Evolutionary conservation across 2,888 invertebrate genomes (phyloP).

Genomic region (Drosophila nr. medialis): DNA sequence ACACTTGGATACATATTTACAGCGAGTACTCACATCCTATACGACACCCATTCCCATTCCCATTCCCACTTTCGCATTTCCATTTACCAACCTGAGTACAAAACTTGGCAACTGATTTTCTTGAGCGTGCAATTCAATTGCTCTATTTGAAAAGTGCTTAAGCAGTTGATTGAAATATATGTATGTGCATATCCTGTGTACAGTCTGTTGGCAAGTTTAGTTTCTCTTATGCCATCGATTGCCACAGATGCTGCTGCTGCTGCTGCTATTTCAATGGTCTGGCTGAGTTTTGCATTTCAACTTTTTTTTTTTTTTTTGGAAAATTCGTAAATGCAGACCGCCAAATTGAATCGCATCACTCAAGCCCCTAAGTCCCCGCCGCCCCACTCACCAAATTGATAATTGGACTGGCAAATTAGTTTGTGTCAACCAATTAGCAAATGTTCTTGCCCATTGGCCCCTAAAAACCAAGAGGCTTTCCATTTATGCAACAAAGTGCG

Average conservation of each 20-base stretch:
- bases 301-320: constrained; percentile 9
- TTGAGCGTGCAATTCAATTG: constrained; percentile 55
- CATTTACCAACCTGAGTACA: constrained; percentile 7
- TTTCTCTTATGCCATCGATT: constrained; percentile 33
- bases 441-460: constrained; percentile 44
- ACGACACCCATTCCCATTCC: neutral
- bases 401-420: constrained; percentile 57
- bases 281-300: constrained; percentile 31
- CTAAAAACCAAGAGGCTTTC: constrained; percentile 62
- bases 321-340: constrained; percentile 10
- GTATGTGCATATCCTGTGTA: constrained; percentile 18
- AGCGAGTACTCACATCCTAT: constrained; percentile 28
- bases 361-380: constrained; percentile 11
- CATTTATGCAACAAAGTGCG: constrained; percentile 38
- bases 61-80: neutral
- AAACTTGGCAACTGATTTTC: constrained; percentile 64
- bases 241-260: constrained; percentile 17
- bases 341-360: constrained; percentile 33
- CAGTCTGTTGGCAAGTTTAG: constrained; percentile 32
- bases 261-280: constrained; percentile 2
- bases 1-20: constrained; percentile 72
- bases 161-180: constrained; percentile 72
- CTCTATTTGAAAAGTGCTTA: constrained; percentile 56
- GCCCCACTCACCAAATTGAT: constrained; percentile 11
- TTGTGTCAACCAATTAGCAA: constrained; percentile 63